phyloP scores from a whole-genome alignment of 2,113 vertebrate genomes.

The Galemys pyrenaicus region DNA sequence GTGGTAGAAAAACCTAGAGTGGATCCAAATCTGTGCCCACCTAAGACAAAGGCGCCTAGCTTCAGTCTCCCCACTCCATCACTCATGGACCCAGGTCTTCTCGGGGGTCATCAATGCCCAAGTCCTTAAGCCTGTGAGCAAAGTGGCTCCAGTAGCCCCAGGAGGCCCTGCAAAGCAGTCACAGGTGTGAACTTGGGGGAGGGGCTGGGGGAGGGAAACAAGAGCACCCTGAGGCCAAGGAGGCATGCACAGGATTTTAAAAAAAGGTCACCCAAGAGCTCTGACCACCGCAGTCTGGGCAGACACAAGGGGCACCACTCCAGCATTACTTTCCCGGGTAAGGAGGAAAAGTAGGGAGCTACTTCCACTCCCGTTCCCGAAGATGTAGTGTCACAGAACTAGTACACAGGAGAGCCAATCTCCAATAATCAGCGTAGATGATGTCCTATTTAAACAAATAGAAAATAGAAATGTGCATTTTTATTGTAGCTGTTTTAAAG shows the following conservation, averaged over 20 bases:
- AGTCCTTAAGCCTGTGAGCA: not conserved
- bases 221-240: not conserved
- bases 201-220: too few relatives aligned
- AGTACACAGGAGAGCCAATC: not conserved
- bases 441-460: not conserved
- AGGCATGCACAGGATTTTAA: not conserved
- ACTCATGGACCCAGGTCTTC: not conserved
- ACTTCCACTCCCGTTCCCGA: not conserved
- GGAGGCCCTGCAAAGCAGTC: not conserved
- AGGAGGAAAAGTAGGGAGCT: accelerated
- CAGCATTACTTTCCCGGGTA: too few relatives aligned
- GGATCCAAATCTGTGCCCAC: not conserved
- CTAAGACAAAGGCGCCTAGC: not conserved
- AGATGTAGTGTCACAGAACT: not conserved
- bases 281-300: not conserved
- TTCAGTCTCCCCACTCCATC: too few relatives aligned
- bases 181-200: not conserved
- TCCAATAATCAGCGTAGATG: not conserved
- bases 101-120: not conserved
- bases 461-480: not conserved
- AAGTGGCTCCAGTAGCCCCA: not conserved
- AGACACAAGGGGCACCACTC: not conserved
- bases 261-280: too few relatives aligned
- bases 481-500: not conserved
- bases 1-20: accelerated